Percentiles rank a stretch among this genome's conserved stretches.
Evolutionary conservation across 1,140 invertebrate genomes (phyloP).

Genomic region (Diorhabda sublineata): DNA sequence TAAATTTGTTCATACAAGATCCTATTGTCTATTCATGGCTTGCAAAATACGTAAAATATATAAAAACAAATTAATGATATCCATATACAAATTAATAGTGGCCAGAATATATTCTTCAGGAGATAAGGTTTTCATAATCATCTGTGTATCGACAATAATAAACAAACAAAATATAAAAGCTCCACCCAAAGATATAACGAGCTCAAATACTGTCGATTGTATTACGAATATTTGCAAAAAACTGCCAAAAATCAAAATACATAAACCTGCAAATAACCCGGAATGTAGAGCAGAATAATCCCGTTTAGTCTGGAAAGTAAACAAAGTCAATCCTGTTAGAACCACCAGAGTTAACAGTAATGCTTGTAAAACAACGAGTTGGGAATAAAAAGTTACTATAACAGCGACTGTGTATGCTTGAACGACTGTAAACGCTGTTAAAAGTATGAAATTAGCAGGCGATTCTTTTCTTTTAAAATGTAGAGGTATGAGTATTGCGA

Average conservation of each 20-base stretch:
- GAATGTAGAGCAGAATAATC: slow-evolving; percentile 75
- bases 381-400: slow-evolving; percentile 65
- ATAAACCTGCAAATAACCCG: slow-evolving; percentile 67
- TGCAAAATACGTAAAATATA: slow-evolving; percentile 72
- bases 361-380: slow-evolving; percentile 68
- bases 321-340: slow-evolving; percentile 66
- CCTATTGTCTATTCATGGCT: slow-evolving; percentile 13
- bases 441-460: slow-evolving; percentile 63
- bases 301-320: slow-evolving; percentile 76
- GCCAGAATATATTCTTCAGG: slow-evolving; percentile 74
- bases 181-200: slow-evolving; percentile 63
- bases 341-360: slow-evolving; percentile 69
- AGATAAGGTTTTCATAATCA: slow-evolving; percentile 66
- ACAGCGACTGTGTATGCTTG: slow-evolving; percentile 71
- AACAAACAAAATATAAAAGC: slow-evolving; percentile 72
- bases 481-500: slow-evolving; percentile 59
- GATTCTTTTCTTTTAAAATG: slow-evolving; percentile 61
- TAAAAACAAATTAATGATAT: slow-evolving; percentile 83
- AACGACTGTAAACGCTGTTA: slow-evolving; percentile 52
- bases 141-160: slow-evolving; percentile 64
- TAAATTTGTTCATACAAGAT: no score
- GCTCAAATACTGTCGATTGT: slow-evolving; percentile 62
- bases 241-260: slow-evolving; percentile 66
- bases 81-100: slow-evolving; percentile 80
- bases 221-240: slow-evolving; percentile 67